A percentile compares a stretch with the other conserved stretches of the same genome.
Conservation (phyloP, 1,140 invertebrate species). For the Drosophila serrata region DNA sequence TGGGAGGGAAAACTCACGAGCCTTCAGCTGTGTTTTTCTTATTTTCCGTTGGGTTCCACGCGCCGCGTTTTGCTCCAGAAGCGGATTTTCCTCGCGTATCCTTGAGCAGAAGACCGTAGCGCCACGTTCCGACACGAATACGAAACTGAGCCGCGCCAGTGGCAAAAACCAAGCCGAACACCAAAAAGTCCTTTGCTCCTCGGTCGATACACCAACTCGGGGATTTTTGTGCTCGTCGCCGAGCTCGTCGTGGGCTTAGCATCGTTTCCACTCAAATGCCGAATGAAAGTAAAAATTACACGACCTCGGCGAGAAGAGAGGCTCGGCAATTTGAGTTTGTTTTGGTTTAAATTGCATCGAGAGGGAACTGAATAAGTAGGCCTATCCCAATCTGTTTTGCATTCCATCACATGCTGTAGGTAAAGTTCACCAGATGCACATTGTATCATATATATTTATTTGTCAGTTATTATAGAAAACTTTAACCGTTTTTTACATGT, state of each 20-base stretch:
- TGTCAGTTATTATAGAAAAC: neutral
- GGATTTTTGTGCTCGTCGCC: slow-evolving; percentile 47
- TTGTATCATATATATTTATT: neutral
- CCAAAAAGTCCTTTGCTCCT: slow-evolving; percentile 69
- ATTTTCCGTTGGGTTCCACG: slow-evolving; percentile 31
- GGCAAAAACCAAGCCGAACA: slow-evolving; percentile 70
- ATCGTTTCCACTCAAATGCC: slow-evolving; percentile 78
- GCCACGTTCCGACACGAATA: slow-evolving; percentile 85
- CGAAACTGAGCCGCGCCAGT: slow-evolving; percentile 81
- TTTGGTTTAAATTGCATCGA: slow-evolving; percentile 82
- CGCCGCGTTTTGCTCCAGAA: slow-evolving; percentile 33
- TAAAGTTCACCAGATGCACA: neutral
- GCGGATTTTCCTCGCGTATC: slow-evolving; percentile 64
- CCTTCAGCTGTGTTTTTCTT: slow-evolving; percentile 46
- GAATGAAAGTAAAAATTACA: slow-evolving; percentile 79
- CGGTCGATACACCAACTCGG: slow-evolving; percentile 57
- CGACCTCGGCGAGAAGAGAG: slow-evolving; percentile 11
- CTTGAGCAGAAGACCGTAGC: slow-evolving; percentile 80
- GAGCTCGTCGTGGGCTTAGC: slow-evolving; percentile 5
- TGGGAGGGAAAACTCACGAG: slow-evolving; percentile 28
- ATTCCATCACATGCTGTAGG: slow-evolving; percentile 17
- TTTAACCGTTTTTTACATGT: too few relatives aligned
- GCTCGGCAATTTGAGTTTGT: slow-evolving; percentile 76
- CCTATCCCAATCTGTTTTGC: slow-evolving; percentile 77
- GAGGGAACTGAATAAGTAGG: slow-evolving; percentile 60